Evolutionary conservation across 2,888 invertebrate genomes (phyloP).

Genomic region (Epinotia nisella): DNA sequence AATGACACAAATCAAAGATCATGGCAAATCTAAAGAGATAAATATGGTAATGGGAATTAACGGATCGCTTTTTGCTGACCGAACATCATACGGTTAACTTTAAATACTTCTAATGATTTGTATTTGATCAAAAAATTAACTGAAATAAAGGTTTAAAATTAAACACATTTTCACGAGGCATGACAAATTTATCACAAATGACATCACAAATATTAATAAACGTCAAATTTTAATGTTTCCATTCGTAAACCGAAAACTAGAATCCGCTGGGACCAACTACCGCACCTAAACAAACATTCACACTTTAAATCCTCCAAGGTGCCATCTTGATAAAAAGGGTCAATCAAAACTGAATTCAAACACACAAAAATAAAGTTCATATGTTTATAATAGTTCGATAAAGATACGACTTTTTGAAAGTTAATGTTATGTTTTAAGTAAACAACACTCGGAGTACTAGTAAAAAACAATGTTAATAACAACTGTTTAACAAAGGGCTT

Average conservation of each 20-base stretch:
- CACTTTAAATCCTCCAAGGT: neutral
- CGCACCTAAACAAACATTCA: slow-evolving; percentile 40
- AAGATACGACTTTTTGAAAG: slow-evolving; percentile 5
- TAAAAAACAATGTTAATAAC: slow-evolving; percentile 45
- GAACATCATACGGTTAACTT: no score
- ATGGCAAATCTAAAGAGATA: no score
- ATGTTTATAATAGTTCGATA: no score
- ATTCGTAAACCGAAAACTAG: slow-evolving; percentile 35
- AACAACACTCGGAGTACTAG: slow-evolving; percentile 37
- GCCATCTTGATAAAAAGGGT: neutral
- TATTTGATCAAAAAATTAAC: neutral
- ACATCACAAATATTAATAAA: slow-evolving; percentile 40
- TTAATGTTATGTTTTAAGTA: slow-evolving; percentile 7
- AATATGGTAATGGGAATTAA: no score
- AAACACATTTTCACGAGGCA: slow-evolving; percentile 13
- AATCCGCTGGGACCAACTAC: slow-evolving; percentile 34
- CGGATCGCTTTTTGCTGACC: no score
- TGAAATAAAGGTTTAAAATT: neutral
- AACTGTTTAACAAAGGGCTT: slow-evolving; percentile 43
- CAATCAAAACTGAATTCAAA: neutral
- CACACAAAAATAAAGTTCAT: neutral
- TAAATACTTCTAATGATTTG: no score
- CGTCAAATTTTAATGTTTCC: slow-evolving; percentile 37
- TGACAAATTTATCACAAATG: slow-evolving; percentile 33
- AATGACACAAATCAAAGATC: no score